These are phyloP conservation scores for Nymphicus hollandicus DNA, from an alignment of 2,113 vertebrate genomes.

Conservation along the genomic window DNA sequence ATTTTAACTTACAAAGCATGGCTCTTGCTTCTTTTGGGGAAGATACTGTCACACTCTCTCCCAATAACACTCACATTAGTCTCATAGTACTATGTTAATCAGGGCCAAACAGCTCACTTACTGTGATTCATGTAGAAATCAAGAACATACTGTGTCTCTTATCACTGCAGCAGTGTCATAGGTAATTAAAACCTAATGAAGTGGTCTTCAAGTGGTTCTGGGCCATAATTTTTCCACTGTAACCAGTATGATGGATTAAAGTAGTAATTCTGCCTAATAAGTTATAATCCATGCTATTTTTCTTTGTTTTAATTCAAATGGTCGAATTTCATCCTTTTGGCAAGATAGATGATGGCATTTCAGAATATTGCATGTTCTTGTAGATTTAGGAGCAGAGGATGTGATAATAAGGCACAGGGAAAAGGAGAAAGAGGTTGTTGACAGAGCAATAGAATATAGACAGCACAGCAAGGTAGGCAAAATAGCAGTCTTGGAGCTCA, in stretches of 20 bases:
- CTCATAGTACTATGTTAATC: background rate
- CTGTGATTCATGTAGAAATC: background rate
- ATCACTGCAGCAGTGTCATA: background rate
- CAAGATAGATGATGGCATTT: background rate
- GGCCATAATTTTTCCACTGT: background rate
- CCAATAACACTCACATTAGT: background rate
- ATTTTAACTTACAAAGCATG: background rate
- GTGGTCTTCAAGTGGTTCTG: background rate
- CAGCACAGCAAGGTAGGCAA: background rate
- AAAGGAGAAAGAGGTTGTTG: background rate
- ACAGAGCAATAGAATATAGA: background rate
- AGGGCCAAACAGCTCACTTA: background rate
- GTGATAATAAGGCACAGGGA: background rate
- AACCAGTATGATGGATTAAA: conserved; percentile 6
- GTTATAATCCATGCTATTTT: background rate
- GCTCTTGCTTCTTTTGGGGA: background rate
- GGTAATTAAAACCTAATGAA: conserved; percentile 28
- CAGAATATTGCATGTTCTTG: background rate
- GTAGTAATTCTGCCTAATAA: background rate
- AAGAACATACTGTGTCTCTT: background rate
- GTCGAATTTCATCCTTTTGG: background rate
- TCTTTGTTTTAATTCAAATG: background rate
- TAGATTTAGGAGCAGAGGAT: background rate
- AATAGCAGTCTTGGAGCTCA: background rate
- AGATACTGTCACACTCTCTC: background rate